These are phyloP conservation scores for Dexiosoma caninum DNA, from an alignment of 2,888 invertebrate species.

Conservation along the genomic window DNA sequence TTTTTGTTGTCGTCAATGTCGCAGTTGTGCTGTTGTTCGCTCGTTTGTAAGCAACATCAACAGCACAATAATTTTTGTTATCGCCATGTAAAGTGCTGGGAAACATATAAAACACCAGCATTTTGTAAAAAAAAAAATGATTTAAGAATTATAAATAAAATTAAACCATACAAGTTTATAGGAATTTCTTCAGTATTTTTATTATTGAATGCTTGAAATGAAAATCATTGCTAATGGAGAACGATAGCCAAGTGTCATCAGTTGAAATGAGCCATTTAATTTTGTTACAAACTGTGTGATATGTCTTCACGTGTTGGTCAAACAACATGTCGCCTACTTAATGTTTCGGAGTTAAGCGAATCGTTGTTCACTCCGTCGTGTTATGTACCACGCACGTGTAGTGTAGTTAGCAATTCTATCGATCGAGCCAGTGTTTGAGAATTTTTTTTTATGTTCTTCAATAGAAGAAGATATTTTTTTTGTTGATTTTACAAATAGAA, in stretches of 20 bases:
- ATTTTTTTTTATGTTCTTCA: too few relatives aligned
- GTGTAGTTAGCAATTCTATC: too few relatives aligned
- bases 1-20: constrained; percentile 30
- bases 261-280: too few relatives aligned
- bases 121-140: constrained; percentile 7
- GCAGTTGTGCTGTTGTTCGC: constrained; percentile 3
- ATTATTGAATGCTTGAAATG: constrained; percentile 29
- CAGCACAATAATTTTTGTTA: background rate
- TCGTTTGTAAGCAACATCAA: constrained; percentile 15
- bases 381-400: too few relatives aligned
- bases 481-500: too few relatives aligned
- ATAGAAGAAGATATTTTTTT: too few relatives aligned
- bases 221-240: constrained; percentile 5
- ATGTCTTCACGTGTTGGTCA: too few relatives aligned
- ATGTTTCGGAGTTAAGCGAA: too few relatives aligned
- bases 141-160: constrained; percentile 38
- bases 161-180: constrained; percentile 4
- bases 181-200: constrained; percentile 24
- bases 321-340: too few relatives aligned
- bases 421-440: too few relatives aligned
- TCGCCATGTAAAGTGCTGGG: constrained; percentile 54
- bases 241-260: background rate
- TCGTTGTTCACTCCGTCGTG: too few relatives aligned
- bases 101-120: constrained; percentile 50
- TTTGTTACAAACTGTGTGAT: too few relatives aligned